Base-by-base conservation (phyloP, 2,888 invertebrate species). In the Eilema griseolum region DNA sequence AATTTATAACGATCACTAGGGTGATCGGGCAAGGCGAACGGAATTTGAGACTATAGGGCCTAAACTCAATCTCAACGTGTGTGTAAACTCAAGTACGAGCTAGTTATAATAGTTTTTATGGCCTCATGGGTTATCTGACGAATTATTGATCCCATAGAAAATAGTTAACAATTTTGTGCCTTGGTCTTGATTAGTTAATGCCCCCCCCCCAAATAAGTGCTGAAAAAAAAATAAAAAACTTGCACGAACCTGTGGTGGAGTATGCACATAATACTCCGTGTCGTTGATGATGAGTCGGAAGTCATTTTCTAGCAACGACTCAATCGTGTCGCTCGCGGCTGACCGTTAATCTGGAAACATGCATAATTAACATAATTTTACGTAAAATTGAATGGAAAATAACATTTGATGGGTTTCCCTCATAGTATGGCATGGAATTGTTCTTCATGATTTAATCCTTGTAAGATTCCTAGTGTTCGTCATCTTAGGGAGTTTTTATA, bases 281-380 rank as follows among this genome's bases (percentile, higher is more conserved):
- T 99, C 99, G 93, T 99, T 99, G 90, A 99, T 97, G 86, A 98
- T 95, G 88, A 99, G 96, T 84, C 96, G 92, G 85, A 92, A 99
- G 91, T 98, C 97, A 77, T 97, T 97, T 90, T 98, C 98, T 90
- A 99, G 96, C 84, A 99, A 95, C 70, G 98, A 97, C 93, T 99
- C 99, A 92, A 99, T 98, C 77, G 98, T 97, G 92, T 99, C 99
- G 86, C 98, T 98, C 81, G 98, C 97, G 67, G 99, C 98, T 26
- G 20, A 20, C 28, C 16, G 20, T 31, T 28, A 28, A 20, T 61
- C 14, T n/a, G 4, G 11, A 33, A 61, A 28, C 23, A 61, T 61
- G 33, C n/a, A 61, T 12, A 12, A n/a, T 46, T 63, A 10, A 46
- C 11, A n/a, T 33, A 46, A 56, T 20, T 64, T 31, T 46, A 70